A percentile compares a stretch with the other conserved stretches of the same genome.
Conservation (phyloP, 2,113 vertebrate genomes). For the Protomyctophum bolini region DNA sequence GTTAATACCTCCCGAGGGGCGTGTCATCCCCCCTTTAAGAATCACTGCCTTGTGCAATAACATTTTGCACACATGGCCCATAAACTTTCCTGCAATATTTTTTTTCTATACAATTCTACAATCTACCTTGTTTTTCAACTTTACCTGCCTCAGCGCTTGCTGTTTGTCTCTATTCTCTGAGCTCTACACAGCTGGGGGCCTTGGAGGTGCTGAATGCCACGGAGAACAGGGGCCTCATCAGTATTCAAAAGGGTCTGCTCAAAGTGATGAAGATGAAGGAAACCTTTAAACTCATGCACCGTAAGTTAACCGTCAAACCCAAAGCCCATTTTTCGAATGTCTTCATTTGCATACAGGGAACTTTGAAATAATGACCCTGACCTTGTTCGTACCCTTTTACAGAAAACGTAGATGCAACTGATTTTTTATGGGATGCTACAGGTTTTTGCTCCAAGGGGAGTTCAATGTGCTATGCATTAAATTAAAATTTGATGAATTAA, state of each 20-base stretch:
- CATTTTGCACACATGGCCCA: too few relatives aligned
- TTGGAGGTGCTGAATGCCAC: slow-evolving; percentile 65
- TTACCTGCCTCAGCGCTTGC: slow-evolving; percentile 1
- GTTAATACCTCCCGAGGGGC: too few relatives aligned
- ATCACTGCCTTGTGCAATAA: too few relatives aligned
- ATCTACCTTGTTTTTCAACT: background rate
- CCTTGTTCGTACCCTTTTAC: slow-evolving; percentile 24
- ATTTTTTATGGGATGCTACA: slow-evolving; percentile 60
- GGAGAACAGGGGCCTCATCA: slow-evolving; percentile 40
- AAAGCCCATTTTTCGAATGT: slow-evolving; percentile 17
- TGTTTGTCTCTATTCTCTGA: slow-evolving; percentile 4
- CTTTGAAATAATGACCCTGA: slow-evolving; percentile 34
- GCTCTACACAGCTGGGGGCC: slow-evolving; percentile 68
- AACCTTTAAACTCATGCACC: slow-evolving; percentile 78
- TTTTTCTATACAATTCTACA: too few relatives aligned
- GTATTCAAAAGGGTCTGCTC: slow-evolving; percentile 73
- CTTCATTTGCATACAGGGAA: slow-evolving; percentile 31
- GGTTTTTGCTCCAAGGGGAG: slow-evolving; percentile 69
- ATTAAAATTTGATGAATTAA: background rate
- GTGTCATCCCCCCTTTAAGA: too few relatives aligned
- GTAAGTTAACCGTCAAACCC: slow-evolving; percentile 65
- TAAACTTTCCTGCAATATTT: too few relatives aligned
- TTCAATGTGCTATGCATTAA: slow-evolving; percentile 19
- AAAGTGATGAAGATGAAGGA: slow-evolving; percentile 75
- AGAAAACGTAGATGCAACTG: slow-evolving; percentile 59